A percentile compares a stretch with the other conserved stretches of the same genome.
Evolutionary conservation across 2,797 vertebrate species (phyloP).

Genomic region (Cyprinella venusta): DNA sequence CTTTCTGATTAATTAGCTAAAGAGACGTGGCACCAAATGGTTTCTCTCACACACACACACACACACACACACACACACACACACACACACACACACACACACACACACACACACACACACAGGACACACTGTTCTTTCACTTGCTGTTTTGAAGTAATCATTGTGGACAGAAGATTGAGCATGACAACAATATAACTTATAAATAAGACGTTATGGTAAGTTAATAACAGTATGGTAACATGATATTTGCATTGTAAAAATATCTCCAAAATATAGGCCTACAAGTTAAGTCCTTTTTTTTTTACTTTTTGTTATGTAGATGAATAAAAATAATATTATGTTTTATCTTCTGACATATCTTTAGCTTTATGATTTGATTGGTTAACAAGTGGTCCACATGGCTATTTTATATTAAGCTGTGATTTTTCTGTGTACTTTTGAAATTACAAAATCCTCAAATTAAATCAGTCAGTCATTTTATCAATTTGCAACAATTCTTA

Average conservation of each 20-base stretch:
- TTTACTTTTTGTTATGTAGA: background rate
- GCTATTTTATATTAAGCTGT: background rate
- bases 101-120: background rate
- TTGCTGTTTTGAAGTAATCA: conserved; percentile 9
- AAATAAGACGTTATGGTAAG: background rate
- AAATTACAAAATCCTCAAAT: background rate
- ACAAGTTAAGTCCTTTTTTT: background rate
- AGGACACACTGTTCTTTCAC: conserved; percentile 1
- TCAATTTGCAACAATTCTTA: background rate
- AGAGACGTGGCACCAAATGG: conserved; percentile 43
- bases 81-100: background rate
- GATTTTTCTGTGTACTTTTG: background rate
- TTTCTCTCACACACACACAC: background rate
- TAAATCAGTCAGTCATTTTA: background rate
- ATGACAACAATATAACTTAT: background rate
- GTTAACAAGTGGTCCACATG: background rate
- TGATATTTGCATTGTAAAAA: background rate
- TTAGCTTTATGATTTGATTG: background rate
- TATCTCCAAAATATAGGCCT: too few species aligned
- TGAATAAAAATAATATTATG: background rate
- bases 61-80: background rate
- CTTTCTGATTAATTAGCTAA: conserved; percentile 13
- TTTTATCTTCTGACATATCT: background rate
- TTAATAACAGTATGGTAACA: background rate
- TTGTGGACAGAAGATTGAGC: background rate